Conservation (phyloP, 2,113 vertebrate genomes). For the Eudorcas thomsonii region DNA sequence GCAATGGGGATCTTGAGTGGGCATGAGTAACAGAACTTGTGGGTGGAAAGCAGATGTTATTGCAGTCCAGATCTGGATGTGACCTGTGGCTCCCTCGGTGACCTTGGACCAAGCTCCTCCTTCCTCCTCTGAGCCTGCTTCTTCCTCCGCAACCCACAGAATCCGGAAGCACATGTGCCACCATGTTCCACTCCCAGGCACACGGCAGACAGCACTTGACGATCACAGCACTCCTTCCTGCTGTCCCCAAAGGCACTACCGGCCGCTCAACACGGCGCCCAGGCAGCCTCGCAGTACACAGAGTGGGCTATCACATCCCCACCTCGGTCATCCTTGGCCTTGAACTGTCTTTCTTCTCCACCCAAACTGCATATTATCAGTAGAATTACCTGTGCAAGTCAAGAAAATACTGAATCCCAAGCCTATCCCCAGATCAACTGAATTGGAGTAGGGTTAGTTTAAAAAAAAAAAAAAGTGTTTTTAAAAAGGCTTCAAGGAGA, state of each 20-base stretch:
- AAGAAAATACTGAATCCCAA: not conserved
- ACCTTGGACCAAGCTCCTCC: not conserved
- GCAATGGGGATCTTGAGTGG: too few relatives aligned
- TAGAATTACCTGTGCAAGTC: not conserved
- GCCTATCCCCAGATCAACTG: not conserved
- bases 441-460: not conserved
- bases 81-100: not conserved
- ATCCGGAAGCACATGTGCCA: too few relatives aligned
- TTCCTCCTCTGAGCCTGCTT: not conserved
- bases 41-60: not conserved
- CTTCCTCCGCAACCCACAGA: not conserved
- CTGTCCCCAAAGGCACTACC: not conserved
- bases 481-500: not conserved
- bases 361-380: not conserved
- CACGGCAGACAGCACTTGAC: not conserved
- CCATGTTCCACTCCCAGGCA: not conserved
- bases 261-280: not conserved
- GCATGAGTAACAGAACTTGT: not conserved
- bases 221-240: not conserved
- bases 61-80: not conserved
- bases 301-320: not conserved
- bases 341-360: not conserved
- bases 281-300: not conserved
- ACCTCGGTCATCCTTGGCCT: not conserved
- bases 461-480: not conserved